Conservation (phyloP, 2,888 invertebrate species). For the Leptogaster cylindrica region DNA sequence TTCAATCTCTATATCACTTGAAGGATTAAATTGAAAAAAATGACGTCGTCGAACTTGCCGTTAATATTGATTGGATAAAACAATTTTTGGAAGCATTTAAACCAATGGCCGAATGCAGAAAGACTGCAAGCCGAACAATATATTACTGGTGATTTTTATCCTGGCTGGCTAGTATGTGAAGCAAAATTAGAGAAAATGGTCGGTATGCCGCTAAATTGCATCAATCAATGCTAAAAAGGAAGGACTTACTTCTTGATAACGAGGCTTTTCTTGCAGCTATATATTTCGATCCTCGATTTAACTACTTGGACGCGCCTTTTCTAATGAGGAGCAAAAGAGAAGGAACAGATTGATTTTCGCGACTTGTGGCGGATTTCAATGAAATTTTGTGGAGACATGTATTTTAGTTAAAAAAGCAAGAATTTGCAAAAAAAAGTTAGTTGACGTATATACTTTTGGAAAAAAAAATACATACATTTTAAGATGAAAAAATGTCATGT, state of each 20-base stretch:
- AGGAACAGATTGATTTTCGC: too few relatives aligned
- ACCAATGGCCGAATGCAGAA: constrained; percentile 45
- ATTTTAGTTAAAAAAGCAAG: too few relatives aligned
- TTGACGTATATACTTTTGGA: too few relatives aligned
- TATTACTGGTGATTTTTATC: constrained; percentile 47
- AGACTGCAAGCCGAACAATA: constrained; percentile 44
- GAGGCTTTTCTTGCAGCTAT: constrained; percentile 46
- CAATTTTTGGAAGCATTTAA: constrained; percentile 46
- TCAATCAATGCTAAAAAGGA: constrained; percentile 32
- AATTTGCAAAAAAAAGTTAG: too few relatives aligned
- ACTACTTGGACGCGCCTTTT: constrained; percentile 45
- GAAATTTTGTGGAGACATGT: too few relatives aligned
- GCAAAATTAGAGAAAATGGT: constrained; percentile 40
- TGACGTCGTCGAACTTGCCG: not conserved
- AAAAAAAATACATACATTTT: too few relatives aligned
- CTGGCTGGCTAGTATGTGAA: constrained; percentile 46
- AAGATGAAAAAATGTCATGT: too few relatives aligned
- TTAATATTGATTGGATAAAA: constrained; percentile 46
- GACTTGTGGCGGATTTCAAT: too few relatives aligned
- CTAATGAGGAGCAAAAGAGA: constrained; percentile 44
- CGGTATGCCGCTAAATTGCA: constrained; percentile 12
- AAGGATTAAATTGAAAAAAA: constrained; percentile 10
- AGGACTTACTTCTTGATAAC: constrained; percentile 41
- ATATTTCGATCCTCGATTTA: constrained; percentile 48
- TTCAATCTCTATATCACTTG: constrained; percentile 18